A percentile compares a stretch with the other conserved stretches of the same genome.
phyloP scores from a whole-genome alignment of 92 coral and sea anemone species.

The Palythoa caribaeorum region DNA sequence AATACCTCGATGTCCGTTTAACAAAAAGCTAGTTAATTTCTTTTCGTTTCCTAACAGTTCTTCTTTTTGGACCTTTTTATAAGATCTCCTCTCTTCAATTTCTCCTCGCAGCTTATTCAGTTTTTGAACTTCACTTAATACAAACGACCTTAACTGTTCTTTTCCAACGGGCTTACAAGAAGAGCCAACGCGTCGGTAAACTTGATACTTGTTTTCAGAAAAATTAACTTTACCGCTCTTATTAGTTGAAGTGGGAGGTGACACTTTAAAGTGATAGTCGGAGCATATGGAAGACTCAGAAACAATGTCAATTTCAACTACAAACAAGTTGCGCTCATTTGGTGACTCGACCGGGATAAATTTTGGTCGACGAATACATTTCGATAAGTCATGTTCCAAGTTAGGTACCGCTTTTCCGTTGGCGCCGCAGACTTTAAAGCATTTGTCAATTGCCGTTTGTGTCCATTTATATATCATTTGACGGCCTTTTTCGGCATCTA shows the following conservation, averaged over 20 bases:
- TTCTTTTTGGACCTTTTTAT: slow-evolving; percentile 14
- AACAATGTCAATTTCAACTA: slow-evolving; percentile 42
- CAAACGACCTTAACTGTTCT: not conserved
- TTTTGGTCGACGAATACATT: slow-evolving; percentile 35
- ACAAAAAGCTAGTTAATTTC: slow-evolving; percentile 33
- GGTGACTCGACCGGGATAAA: slow-evolving; percentile 20
- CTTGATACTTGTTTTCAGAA: slow-evolving; percentile 18
- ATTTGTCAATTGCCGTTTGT: slow-evolving; percentile 10
- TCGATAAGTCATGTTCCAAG: slow-evolving; percentile 3
- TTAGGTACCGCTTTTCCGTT: slow-evolving; percentile 13
- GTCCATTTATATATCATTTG: slow-evolving; percentile 29
- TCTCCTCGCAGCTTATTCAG: not conserved
- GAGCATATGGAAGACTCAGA: slow-evolving; percentile 12
- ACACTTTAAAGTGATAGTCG: slow-evolving; percentile 32
- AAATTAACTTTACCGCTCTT: not conserved
- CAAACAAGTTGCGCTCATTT: slow-evolving; percentile 6
- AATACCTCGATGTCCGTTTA: slow-evolving; percentile 29
- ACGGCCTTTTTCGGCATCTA: not conserved
- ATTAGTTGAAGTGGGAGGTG: slow-evolving; percentile 9
- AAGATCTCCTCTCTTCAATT: slow-evolving; percentile 23
- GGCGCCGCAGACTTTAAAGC: slow-evolving; percentile 17
- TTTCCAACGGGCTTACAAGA: slow-evolving; percentile 27
- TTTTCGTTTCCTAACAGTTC: slow-evolving; percentile 23
- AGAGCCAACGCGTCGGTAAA: slow-evolving; percentile 35
- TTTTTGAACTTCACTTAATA: not conserved